Conservation (phyloP, 2,797 vertebrate genomes). For the Margarornis squamiger region DNA sequence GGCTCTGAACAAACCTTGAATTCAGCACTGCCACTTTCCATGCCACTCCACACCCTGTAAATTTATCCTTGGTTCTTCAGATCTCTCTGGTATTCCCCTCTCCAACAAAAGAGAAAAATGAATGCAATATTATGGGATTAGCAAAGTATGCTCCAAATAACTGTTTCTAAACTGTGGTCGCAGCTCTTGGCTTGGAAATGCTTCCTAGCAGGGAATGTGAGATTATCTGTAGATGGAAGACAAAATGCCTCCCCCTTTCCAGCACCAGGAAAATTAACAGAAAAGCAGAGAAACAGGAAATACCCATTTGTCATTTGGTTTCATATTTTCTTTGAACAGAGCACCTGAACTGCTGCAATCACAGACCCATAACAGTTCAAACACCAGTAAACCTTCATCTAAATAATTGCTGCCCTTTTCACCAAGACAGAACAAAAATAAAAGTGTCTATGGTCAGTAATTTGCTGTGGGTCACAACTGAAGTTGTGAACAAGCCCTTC, state of each 20-base stretch:
- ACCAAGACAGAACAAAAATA: not conserved
- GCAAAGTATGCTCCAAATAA: not conserved
- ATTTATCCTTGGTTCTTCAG: not conserved
- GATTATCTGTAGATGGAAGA: not conserved
- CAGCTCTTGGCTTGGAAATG: not conserved
- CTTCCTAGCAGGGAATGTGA: not conserved
- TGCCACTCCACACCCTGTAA: not conserved
- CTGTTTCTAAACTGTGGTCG: not conserved
- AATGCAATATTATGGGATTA: not conserved
- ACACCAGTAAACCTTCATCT: not conserved
- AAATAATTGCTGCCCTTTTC: not conserved
- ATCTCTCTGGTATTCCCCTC: not conserved
- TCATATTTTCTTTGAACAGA: not conserved
- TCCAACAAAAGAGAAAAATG: not conserved
- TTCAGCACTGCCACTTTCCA: not conserved
- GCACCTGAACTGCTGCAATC: not conserved
- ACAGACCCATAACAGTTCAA: not conserved
- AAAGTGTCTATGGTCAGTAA: not conserved
- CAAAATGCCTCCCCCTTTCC: not conserved
- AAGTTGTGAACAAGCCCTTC: not conserved
- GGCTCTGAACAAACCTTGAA: not conserved
- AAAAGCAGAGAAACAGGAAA: not conserved
- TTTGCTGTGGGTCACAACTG: not conserved
- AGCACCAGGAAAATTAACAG: not conserved
- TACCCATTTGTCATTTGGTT: not conserved